Evolutionary conservation across 2,888 invertebrate genomes (phyloP), one percentile per base, ranked within the genome.

Genomic region (Parnassius orleans): DNA sequence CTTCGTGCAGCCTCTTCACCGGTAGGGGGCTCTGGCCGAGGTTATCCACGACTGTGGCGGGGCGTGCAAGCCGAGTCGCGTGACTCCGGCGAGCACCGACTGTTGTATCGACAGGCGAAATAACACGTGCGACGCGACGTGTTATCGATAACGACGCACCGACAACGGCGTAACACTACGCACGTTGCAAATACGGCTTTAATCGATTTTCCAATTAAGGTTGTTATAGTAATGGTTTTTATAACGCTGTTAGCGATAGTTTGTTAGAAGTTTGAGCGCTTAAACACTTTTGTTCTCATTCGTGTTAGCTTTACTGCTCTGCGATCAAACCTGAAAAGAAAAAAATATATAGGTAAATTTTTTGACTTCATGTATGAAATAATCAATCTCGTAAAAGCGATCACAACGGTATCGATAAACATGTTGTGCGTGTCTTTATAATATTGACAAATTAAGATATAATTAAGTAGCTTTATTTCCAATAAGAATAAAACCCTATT

Each of bases 1-100:
- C 92, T 87, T 91, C 92, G 90, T 92, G 92, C 93, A 92, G 92
- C 92, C 91, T 88, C 90, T 92, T 92, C 87, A 90, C 92, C 86
- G 90, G 91, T 74, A 90, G 87, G 81, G 89, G 90, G 84, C 89
- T 90, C 82, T 89, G 89, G 87, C 90, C 90, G 90, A 89, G 88
- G 87, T 90, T 90, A 87, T 91, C 91, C 92, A 92, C 92, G 92
- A 90, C 90, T 87, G 81, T 86, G 84, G 86, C 88, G 80, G 84
- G 87, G 90, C 89, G 90, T 84, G 90, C 90, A 77, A 84, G 90
- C 90, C 89, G 90, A 90, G 89, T 90, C 90, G 81, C 87, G 79
- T 78, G 90, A 90, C 90, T 90, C 93, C 78, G 90, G 90, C 90
- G 77, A 90, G 92, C 92, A 93, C 92, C 81, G 86, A 84, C 84